Evolutionary conservation across 2,888 invertebrate genomes (phyloP), one percentile per base, ranked within the genome.

Genomic region (Nephrotoma flavescens): DNA sequence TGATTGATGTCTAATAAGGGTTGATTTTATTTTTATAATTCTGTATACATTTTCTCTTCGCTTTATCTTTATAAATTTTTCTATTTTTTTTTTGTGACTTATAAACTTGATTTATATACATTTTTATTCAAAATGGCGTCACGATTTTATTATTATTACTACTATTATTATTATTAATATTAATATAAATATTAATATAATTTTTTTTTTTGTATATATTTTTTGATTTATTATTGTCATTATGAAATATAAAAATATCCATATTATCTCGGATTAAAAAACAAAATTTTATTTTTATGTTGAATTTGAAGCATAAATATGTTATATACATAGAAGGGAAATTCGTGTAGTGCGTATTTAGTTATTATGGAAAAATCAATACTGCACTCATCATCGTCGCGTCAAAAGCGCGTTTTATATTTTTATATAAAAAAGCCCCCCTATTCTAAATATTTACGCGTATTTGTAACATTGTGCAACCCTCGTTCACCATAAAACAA

Each of bases 51-150:
- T 71, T 71, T 71, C 71, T 71, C 71, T 71, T 31, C 71, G 71
- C 71, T 71, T 71, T 71, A 71, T 71, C 71, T 71, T 71, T 71
- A 71, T 71, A 71, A 71, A 71, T 71, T 57, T 57, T 57, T 57
- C 52, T 57, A 57, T 15, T 57, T 57, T 52, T 83, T 83, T 83
- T 42, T 83, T 41, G 41, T 84, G 42, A 84, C 41, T 84, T 84
- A 84, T 84, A 84, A 84, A 42, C 42, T 84, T 84, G 84, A 84
- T 84, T 84, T 84, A 84, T 84, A 84, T 41, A 84, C 41, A 84
- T 84, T 84, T 84, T 84, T 84, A 84, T 84, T 84, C 84, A 84
- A 84, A 84, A 84, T 84, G 84, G 84, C 84, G 84, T 84, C 84
- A 71, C 71, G 71, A 71, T 71, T 71, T 71, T 71, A 71, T 71